These are phyloP conservation scores for Apogon talboti DNA, from an alignment of 2,797 vertebrate species.

Conservation along the genomic window DNA sequence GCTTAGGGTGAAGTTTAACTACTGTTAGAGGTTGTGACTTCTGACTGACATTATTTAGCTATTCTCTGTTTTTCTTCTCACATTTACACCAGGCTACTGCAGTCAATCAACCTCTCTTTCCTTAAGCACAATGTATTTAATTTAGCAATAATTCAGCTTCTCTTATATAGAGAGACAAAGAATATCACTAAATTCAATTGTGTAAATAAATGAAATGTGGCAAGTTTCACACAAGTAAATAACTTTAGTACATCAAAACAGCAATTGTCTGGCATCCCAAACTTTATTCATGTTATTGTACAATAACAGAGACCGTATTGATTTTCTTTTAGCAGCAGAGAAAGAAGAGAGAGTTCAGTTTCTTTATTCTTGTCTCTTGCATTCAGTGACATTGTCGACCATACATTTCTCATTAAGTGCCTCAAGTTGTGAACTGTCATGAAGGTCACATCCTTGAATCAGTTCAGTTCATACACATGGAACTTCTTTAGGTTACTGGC, in stretches of 20 bases:
- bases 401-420: slow-evolving; percentile 38
- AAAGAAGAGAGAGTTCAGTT: slow-evolving; percentile 49
- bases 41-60: not conserved
- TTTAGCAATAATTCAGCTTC: too few species aligned
- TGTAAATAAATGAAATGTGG: too few species aligned
- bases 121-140: too few species aligned
- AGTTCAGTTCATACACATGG: slow-evolving; percentile 14
- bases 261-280: not conserved
- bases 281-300: not conserved
- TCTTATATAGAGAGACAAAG: too few species aligned
- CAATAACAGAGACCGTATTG: slow-evolving; percentile 11
- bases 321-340: slow-evolving; percentile 31
- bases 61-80: slow-evolving; percentile 1
- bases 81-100: not conserved
- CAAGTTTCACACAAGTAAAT: not conserved
- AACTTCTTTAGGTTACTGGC: not conserved
- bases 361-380: slow-evolving; percentile 49
- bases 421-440: slow-evolving; percentile 24
- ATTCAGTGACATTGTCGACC: slow-evolving; percentile 23
- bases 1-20: not conserved
- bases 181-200: too few species aligned
- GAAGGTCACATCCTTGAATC: slow-evolving; percentile 44
- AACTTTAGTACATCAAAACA: slow-evolving; percentile 28
- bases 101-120: not conserved
- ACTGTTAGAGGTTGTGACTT: not conserved